Evolutionary conservation across 2,888 invertebrate genomes (phyloP), one percentile per base, ranked within the genome.

Genomic region (Thumatha senex): DNA sequence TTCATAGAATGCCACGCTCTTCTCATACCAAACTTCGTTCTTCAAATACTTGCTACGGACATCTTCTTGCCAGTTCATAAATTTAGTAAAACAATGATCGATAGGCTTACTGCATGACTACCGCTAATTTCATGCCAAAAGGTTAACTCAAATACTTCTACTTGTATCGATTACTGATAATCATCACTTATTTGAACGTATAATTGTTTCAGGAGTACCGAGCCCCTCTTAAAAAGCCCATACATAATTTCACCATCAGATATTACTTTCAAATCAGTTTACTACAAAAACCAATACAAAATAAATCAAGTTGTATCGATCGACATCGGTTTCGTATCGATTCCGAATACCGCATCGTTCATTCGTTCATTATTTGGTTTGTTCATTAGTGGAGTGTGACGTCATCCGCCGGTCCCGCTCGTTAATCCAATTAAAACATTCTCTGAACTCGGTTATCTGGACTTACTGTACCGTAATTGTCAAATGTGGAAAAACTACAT

Each of bases 371-470:
- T 38, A 38, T 34, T 30, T 43, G 24, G 13, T 43, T 44, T 35
- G 44, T 35, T 44, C 44, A 44, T 44, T 65, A 61, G 44, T 44
- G 42, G 45, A 38, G 45, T 49, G 56, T 65, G 64, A 70, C 60
- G 67, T 61, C 64, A 65, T 54, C 60, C 43, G 34, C 39, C 52
- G 40, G 51, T 44, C 40, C 54, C 74, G 76, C 72, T 75, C 79
- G 76, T 77, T 79, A 79, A 72, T 79, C 82, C 79, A 85, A 86
- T 86, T 86, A 84, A 85, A 84, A 84, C 78, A 84, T 86, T 84
- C 84, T 67, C 60, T 41, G 53, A 63, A 52, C 46, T 60, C 57
- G 69, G 68, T 67, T 68, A 67, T 67, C 68, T 60, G 54, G 46
- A 58, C 58, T 66, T 69, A 70, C 74, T 59, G 59, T 56, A 63